Evolutionary conservation across 2,113 vertebrate species (phyloP), one percentile per base, ranked within the genome.

Genomic region (Beaufortia kweichowensis): DNA sequence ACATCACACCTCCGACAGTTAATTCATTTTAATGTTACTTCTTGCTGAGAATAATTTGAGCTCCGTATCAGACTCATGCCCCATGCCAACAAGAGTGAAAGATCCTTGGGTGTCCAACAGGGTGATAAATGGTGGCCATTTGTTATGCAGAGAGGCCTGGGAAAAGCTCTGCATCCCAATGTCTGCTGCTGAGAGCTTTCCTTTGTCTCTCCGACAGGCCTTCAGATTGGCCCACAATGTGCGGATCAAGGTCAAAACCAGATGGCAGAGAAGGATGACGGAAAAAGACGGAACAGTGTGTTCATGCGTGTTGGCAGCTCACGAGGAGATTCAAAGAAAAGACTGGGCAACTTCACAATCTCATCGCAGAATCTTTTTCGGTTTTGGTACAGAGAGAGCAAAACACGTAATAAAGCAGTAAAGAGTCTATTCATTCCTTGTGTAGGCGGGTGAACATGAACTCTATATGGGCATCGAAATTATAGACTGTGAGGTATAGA

Each of bases 41-140:
- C 76, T 35, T 50, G 55, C 43, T 65, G 53, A 4, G 4, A 41
- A 23, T 43, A 61, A 68, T 67, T 63, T 50, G n/a, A 31, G 60
- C 28, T 33, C 10, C 73, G 19, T 46, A 65, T 59, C 57, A 78
- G 76, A 43, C 48, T 72, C 79, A 56, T 75, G 79, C 77, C 76
- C 75, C 70, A 76, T 57, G 78, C 48, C 41, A 59, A 78, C 70
- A 82, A 80, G 65, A 82, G 48, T 74, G 66, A 77, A 80, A 65
- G 76, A 83, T 82, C 84, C 81, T 86, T 80, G 77, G 80, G 85
- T 84, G 84, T 83, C 87, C 86, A 60, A 64, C 87, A 82, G 87
- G 76, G 87, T 86, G 88, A 91, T 90, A 85, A 90, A 91, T 86
- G 82, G 76, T 78, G 72, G 46, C 79, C 81, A 86, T 89, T 89